phyloP scores from a whole-genome alignment of 1,140 invertebrate genomes.

The Zaprionus capensis region DNA sequence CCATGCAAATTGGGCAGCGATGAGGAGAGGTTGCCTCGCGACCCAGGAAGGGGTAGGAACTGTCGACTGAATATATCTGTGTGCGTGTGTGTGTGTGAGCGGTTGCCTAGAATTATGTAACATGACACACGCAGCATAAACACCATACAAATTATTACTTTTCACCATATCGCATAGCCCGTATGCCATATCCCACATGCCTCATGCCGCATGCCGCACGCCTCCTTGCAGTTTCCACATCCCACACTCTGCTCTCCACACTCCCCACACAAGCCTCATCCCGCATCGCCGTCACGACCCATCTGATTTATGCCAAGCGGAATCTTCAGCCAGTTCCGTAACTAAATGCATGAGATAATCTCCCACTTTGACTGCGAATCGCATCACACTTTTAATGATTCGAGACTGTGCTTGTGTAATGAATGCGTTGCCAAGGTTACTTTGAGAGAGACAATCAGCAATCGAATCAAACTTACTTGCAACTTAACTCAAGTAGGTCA shows the following conservation, averaged over 20 bases:
- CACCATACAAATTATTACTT: conserved; percentile 62
- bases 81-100: conserved; percentile 16
- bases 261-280: not conserved
- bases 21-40: conserved; percentile 39
- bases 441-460: too few relatives aligned
- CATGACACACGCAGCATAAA: conserved; percentile 71
- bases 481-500: too few relatives aligned
- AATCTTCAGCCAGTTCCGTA: conserved; percentile 3
- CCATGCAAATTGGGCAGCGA: conserved; percentile 77
- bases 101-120: conserved; percentile 55
- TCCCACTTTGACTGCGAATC: too few relatives aligned
- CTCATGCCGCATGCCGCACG: not conserved
- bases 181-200: conserved; percentile 34
- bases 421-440: too few relatives aligned
- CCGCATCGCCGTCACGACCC: conserved; percentile 26
- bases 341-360: not conserved
- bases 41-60: conserved; percentile 21
- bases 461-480: too few relatives aligned
- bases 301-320: conserved; percentile 30
- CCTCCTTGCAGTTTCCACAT: not conserved
- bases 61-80: not conserved
- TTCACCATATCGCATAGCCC: conserved; percentile 47
- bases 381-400: too few relatives aligned
- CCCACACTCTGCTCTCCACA: not conserved
- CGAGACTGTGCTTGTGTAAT: too few relatives aligned